Evolutionary conservation across 1,140 invertebrate species (phyloP).

Genomic region (Phymastichus coffea): DNA sequence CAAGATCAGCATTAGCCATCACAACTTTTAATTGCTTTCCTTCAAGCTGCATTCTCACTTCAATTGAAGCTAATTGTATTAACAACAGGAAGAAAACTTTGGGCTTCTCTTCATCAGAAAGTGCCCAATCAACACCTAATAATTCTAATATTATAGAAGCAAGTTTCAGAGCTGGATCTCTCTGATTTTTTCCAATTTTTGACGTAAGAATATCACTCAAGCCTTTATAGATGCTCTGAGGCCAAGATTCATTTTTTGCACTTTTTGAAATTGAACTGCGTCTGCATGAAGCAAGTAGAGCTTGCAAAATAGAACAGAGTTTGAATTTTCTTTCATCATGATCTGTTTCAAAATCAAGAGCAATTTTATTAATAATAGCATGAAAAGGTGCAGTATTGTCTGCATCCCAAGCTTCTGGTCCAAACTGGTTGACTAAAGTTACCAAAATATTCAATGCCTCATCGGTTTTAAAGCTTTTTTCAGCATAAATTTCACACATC

Average conservation of each 20-base stretch:
- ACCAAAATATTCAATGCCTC: conserved; percentile 79
- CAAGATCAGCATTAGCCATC: conserved; percentile 70
- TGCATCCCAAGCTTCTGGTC: conserved; percentile 70
- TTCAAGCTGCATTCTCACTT: conserved; percentile 90
- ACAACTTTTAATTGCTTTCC: conserved; percentile 80
- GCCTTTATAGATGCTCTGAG: conserved; percentile 74
- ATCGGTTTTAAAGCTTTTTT: conserved; percentile 84
- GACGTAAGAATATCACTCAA: conserved; percentile 79
- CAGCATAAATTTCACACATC: conserved; percentile 81
- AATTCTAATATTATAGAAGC: conserved; percentile 77
- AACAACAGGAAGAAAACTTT: conserved; percentile 82
- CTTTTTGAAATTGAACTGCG: conserved; percentile 63
- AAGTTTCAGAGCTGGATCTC: conserved; percentile 83
- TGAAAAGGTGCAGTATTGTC: conserved; percentile 73
- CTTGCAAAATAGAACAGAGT: conserved; percentile 73
- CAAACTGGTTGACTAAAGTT: conserved; percentile 68
- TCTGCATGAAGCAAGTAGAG: conserved; percentile 72
- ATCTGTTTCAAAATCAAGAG: conserved; percentile 83
- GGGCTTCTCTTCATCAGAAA: conserved; percentile 75
- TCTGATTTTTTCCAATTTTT: conserved; percentile 82
- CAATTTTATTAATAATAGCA: conserved; percentile 79
- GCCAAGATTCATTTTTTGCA: conserved; percentile 73
- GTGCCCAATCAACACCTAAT: conserved; percentile 81
- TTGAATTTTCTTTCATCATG: conserved; percentile 86
- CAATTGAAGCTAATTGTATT: conserved; percentile 84